A percentile compares a stretch with the other conserved stretches of the same genome.
phyloP scores from a whole-genome alignment of 1,140 invertebrate species.

The Drosophila sturtevanti region DNA sequence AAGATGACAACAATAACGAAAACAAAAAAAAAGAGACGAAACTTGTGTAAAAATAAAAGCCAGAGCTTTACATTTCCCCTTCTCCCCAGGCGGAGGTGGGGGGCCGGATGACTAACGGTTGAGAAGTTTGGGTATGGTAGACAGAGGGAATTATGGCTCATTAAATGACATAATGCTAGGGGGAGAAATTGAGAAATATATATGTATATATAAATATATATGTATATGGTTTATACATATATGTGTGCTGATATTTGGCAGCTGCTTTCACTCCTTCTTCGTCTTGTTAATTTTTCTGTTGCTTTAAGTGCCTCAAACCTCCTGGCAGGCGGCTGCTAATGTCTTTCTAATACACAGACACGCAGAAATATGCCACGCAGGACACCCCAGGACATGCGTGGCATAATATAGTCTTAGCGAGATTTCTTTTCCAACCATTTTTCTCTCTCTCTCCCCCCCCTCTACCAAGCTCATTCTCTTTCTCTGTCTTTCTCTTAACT shows the following conservation, averaged over 20 bases:
- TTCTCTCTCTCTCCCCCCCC: slow-evolving; percentile 20
- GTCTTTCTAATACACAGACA: slow-evolving; percentile 74
- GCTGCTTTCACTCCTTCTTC: slow-evolving; percentile 5
- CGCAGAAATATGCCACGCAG: slow-evolving; percentile 45
- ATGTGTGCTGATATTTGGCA: background rate
- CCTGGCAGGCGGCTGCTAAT: slow-evolving; percentile 51
- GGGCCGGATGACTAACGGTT: background rate
- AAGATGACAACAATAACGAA: slow-evolving; percentile 18
- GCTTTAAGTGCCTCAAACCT: slow-evolving; percentile 29
- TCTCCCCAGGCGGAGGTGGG: slow-evolving; percentile 44
- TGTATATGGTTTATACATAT: background rate
- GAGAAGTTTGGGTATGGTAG: background rate
- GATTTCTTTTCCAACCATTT: slow-evolving; percentile 34
- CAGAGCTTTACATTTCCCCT: slow-evolving; percentile 14
- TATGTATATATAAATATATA: background rate
- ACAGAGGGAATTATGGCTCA: slow-evolving; percentile 70
- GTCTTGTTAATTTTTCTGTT: slow-evolving; percentile 7
- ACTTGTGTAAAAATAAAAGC: slow-evolving; percentile 10
- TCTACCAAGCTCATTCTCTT: no score
- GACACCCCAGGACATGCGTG: slow-evolving; percentile 56
- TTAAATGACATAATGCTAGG: slow-evolving; percentile 70
- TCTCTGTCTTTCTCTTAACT: slow-evolving; percentile 59
- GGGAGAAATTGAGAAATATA: slow-evolving; percentile 21
- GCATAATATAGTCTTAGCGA: slow-evolving; percentile 64
- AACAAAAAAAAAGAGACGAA: slow-evolving; percentile 41